Evolutionary conservation across 37 sponge, comb jelly and placozoan genomes (phyloP).

Genomic region (Hexactinellida sp.): DNA sequence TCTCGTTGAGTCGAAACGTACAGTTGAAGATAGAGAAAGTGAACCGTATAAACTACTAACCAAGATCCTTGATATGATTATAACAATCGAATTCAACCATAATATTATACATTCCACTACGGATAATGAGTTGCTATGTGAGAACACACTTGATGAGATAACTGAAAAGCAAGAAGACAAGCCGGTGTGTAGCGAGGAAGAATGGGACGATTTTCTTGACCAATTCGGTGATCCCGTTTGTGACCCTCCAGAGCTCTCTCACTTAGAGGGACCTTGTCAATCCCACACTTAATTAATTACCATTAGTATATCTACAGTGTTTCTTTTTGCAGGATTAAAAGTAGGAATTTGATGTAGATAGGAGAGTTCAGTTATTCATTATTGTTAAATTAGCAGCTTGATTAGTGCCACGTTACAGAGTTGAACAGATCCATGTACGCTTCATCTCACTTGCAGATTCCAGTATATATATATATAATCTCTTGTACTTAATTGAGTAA

Average conservation of each 20-base stretch:
- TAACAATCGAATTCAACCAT: background rate
- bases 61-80: background rate
- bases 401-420: no score
- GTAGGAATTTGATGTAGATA: no score
- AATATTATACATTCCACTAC: background rate
- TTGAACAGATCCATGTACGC: background rate
- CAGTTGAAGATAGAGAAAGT: background rate
- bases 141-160: background rate
- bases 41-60: background rate
- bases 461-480: background rate
- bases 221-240: constrained; percentile 12
- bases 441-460: background rate
- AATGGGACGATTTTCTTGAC: constrained; percentile 11
- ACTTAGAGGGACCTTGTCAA: background rate
- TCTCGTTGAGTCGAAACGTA: background rate
- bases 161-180: background rate
- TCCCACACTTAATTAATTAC: no score
- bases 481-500: background rate
- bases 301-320: no score
- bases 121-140: background rate
- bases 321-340: no score
- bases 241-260: background rate
- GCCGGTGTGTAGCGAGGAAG: background rate
- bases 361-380: no score
- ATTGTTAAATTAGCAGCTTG: no score